Base-by-base conservation (phyloP, 1,140 invertebrate species). In the Lycorma delicatula region DNA sequence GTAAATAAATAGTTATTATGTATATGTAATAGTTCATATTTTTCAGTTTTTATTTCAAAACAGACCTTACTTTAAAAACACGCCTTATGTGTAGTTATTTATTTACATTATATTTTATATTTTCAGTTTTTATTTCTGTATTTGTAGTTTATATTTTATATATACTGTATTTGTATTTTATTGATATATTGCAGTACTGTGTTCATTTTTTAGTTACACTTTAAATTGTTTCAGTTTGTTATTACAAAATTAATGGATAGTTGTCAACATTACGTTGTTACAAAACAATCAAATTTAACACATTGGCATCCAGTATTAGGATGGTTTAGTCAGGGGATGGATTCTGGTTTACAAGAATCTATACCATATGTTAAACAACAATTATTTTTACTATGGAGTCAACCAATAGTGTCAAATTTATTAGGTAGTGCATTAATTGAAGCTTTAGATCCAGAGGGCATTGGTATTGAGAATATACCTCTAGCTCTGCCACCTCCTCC, bases 291-390 rank as follows among this genome's bases (percentile, higher is more conserved):
- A 18, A 91, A 89, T 69, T 78, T 95, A 27, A 94, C 91, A 34
- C 91, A 97, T 70, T 98, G 94, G 93, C 94, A 99, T 77, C 93
- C 95, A 16, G 83, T 98, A 26, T 76, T 99, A 6, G 95, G 95
- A n/a, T 98, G 94, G 93, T 93, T 95, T 74, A 86, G 89, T 9
- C 91, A 95, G 64, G 81, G 82, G 9, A 82, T 90, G 44, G 91
- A 96, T 70, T 74, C 77, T 6, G 84, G 83, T n/a, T 77, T 93
- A 28, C 87, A 92, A 65, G 89, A 89, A 54, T 82, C 88, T 38
- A 86, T 93, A 70, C 78, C 81, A 0, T 79, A 84, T 64, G 83
- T 95, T 0, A 87, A 92, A 62, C 77, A 75, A 26, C 93, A 97
- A 70, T 72, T 97, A 16, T 84, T 88, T 53, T 76, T 87, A 57